Evolutionary conservation across 2,797 vertebrate species (phyloP).

Genomic region (Trachurus trachurus): DNA sequence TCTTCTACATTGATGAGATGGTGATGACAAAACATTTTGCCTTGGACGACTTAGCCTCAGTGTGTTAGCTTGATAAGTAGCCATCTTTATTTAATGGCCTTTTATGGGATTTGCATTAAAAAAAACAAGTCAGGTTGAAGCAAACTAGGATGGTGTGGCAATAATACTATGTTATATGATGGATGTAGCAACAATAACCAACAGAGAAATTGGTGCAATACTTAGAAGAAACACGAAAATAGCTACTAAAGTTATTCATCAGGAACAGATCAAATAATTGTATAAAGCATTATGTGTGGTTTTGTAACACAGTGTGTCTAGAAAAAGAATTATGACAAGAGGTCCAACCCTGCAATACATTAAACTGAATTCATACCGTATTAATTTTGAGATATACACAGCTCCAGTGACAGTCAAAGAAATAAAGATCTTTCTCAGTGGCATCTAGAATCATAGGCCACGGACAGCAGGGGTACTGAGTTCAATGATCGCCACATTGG

Average conservation of each 20-base stretch:
- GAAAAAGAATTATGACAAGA: neutral
- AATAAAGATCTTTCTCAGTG: slow-evolving; percentile 21
- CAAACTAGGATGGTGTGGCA: no score
- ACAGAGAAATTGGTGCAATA: neutral
- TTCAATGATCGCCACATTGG: slow-evolving; percentile 24
- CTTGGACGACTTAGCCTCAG: neutral
- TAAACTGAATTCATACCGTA: neutral
- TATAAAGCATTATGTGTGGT: neutral
- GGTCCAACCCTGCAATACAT: neutral
- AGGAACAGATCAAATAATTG: neutral
- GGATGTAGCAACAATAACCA: neutral
- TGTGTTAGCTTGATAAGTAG: neutral
- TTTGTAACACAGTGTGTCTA: neutral
- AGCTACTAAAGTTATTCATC: neutral
- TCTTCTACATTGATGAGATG: neutral
- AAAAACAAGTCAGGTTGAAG: neutral
- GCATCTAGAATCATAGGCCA: slow-evolving; percentile 35
- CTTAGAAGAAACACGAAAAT: neutral
- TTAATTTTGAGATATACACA: neutral
- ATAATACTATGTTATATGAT: neutral
- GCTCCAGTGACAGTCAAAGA: neutral
- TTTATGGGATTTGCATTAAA: neutral
- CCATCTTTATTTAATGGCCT: no score
- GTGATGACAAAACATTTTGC: neutral
- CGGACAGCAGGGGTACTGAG: slow-evolving; percentile 13